Conservation (phyloP, 2,888 invertebrate species). For the Agrotis exclamationis region DNA sequence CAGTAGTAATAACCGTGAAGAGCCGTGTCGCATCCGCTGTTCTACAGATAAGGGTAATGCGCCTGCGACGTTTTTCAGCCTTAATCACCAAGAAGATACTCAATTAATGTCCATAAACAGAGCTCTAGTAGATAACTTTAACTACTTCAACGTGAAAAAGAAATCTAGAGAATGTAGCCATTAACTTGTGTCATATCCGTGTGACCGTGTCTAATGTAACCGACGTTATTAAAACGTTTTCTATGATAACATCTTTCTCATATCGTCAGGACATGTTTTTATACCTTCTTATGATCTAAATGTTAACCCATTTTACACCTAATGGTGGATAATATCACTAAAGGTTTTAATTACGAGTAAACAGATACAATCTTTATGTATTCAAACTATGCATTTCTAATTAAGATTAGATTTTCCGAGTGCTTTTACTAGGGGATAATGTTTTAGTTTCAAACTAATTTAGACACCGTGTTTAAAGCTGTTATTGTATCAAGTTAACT, state of each 20-base stretch:
- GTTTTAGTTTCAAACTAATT: constrained; percentile 26
- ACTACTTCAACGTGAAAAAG: constrained; percentile 48
- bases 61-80: constrained; percentile 28
- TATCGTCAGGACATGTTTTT: constrained; percentile 30
- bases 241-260: constrained; percentile 44
- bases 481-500: not conserved
- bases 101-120: constrained; percentile 36
- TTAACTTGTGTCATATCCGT: constrained; percentile 56
- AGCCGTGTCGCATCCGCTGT: constrained; percentile 71
- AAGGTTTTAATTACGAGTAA: constrained; percentile 37
- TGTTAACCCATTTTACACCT: constrained; percentile 16
- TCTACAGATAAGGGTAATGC: constrained; percentile 67
- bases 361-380: constrained; percentile 37
- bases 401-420: constrained; percentile 9
- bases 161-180: constrained; percentile 55
- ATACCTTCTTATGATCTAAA: constrained; percentile 12
- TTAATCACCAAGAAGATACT: constrained; percentile 47
- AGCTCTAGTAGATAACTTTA: constrained; percentile 42
- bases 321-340: constrained; percentile 10
- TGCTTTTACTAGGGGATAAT: constrained; percentile 12
- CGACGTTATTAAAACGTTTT: constrained; percentile 33
- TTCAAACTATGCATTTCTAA: constrained; percentile 17
- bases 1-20: constrained; percentile 62
- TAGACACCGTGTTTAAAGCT: not conserved
- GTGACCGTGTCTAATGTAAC: constrained; percentile 48